phyloP scores from a whole-genome alignment of 2,888 invertebrate genomes.

The Temnothorax rugatulus region DNA sequence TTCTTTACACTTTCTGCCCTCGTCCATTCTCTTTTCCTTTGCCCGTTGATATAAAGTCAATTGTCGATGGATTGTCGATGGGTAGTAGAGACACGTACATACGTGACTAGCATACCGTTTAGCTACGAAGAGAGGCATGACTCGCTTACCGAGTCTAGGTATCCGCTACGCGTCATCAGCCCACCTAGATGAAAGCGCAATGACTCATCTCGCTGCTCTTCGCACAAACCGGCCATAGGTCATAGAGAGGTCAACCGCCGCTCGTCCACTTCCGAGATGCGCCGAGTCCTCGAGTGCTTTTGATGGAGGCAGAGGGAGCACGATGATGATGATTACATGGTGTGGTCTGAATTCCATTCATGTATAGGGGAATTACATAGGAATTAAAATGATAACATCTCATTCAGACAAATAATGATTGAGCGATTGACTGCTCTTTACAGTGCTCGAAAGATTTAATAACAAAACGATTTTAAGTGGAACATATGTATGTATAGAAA shows the following conservation, averaged over 20 bases:
- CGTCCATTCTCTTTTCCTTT: slow-evolving; percentile 40
- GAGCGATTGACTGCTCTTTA: not conserved
- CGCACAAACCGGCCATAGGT: slow-evolving; percentile 66
- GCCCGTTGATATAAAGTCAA: slow-evolving; percentile 36
- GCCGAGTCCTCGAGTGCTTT: slow-evolving; percentile 28
- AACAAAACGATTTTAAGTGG: not conserved
- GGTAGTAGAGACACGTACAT: slow-evolving; percentile 50
- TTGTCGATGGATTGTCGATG: slow-evolving; percentile 5
- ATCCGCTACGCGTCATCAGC: slow-evolving; percentile 70
- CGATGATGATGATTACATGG: slow-evolving; percentile 42
- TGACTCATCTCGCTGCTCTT: slow-evolving; percentile 72
- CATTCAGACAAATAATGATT: not conserved
- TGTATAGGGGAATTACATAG: not conserved
- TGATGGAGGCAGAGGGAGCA: slow-evolving; percentile 16
- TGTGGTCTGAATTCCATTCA: slow-evolving; percentile 26
- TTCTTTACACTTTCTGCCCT: slow-evolving; percentile 24
- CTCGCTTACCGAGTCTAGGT: slow-evolving; percentile 73
- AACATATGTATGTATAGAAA: not conserved
- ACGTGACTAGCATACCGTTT: slow-evolving; percentile 75
- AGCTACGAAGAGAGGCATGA: slow-evolving; percentile 68
- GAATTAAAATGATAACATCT: slow-evolving; percentile 27
- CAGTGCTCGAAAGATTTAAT: slow-evolving; percentile 3
- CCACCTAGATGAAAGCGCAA: slow-evolving; percentile 74
- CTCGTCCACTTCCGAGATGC: slow-evolving; percentile 51
- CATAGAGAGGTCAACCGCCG: slow-evolving; percentile 59